phyloP scores from a whole-genome alignment of 2,797 vertebrate species.

The Pteropus rufus region DNA sequence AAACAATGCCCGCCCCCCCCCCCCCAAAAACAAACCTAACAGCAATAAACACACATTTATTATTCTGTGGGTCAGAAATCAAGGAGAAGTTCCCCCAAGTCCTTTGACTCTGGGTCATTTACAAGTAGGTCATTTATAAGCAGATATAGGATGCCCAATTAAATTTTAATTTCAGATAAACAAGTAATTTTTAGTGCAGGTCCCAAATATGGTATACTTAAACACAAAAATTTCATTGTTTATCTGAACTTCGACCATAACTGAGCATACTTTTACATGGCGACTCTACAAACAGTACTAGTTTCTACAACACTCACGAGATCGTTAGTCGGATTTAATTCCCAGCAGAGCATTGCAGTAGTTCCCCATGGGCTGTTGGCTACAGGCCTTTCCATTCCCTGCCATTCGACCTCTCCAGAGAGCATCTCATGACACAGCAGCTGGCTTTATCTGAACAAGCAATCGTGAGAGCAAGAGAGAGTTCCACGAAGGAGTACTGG shows the following conservation, averaged over 20 bases:
- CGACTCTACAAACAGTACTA: neutral
- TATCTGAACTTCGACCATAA: neutral
- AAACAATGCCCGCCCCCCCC: neutral
- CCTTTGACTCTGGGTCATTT: neutral
- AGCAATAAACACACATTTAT: neutral
- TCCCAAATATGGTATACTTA: neutral
- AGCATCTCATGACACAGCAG: neutral
- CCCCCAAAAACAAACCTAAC: neutral
- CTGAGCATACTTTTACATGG: neutral
- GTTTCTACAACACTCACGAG: neutral
- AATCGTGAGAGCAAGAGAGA: neutral
- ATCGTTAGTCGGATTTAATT: neutral
- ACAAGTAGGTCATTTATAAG: no score
- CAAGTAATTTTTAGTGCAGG: neutral
- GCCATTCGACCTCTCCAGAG: fast-evolving
- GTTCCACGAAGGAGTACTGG: neutral
- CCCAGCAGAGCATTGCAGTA: fast-evolving
- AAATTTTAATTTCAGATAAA: neutral
- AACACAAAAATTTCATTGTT: neutral
- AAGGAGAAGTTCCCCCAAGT: neutral
- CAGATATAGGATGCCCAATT: neutral
- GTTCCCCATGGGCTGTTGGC: neutral
- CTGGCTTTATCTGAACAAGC: neutral
- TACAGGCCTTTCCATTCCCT: neutral
- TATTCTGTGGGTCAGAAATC: neutral